Percentiles rank a stretch among this genome's conserved stretches.
Conservation (phyloP, 2,888 invertebrate genomes). For the Acrocyrtus sp. region DNA sequence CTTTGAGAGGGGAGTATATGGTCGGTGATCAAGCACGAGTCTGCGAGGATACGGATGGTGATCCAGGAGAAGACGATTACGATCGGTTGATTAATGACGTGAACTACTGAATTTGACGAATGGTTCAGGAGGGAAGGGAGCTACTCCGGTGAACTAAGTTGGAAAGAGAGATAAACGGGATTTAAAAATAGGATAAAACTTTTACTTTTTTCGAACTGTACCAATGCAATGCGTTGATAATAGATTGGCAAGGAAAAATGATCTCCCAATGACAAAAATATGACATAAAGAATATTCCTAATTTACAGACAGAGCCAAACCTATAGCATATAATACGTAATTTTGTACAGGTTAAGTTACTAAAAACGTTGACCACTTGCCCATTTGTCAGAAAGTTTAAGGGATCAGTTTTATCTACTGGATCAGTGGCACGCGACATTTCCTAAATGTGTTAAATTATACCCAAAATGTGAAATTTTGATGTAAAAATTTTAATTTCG, state of each 20-base stretch:
- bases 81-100: slow-evolving; percentile 63
- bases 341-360: no score
- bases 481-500: background rate
- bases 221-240: background rate
- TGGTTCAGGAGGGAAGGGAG: slow-evolving; percentile 56
- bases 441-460: no score
- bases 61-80: slow-evolving; percentile 54
- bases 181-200: slow-evolving; percentile 57
- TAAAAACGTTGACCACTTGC: no score
- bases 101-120: slow-evolving; percentile 61
- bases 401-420: no score
- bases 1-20: background rate
- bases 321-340: no score
- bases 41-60: slow-evolving; percentile 41
- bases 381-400: no score
- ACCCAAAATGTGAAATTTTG: no score
- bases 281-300: no score
- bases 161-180: slow-evolving; percentile 63
- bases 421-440: no score
- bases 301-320: no score
- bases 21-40: slow-evolving; percentile 16
- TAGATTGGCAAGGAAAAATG: background rate
- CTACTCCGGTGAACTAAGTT: slow-evolving; percentile 56
- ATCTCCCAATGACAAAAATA: background rate
- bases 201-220: background rate